Base-by-base conservation (phyloP, 2,113 vertebrate genomes). In the Platichthys stellatus region DNA sequence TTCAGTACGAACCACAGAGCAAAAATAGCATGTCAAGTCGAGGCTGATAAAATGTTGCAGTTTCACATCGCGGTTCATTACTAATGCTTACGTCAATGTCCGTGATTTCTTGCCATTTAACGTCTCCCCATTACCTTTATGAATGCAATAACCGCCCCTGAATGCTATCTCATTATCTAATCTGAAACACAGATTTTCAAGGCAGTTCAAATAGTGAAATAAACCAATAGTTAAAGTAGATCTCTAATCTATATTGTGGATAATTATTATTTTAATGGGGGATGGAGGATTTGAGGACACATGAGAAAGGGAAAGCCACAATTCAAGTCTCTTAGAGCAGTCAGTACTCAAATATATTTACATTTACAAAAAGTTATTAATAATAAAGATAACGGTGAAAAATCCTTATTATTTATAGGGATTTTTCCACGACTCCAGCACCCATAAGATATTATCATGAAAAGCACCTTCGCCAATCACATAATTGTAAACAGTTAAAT, bases 11-110 rank as follows among this genome's bases (percentile, higher is more conserved):
- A 65, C 56, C 35, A 57, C n/a, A 58, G 71, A 70, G 78, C 62
- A 78, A 79, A 90, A 77, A 88, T 70, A 81, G 56, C 35, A 74
- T 72, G 57, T 70, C 26, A 66, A 82, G 61, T 61, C 20, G 49
- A 65, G 57, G 49, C 72, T 72, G 43, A 45, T 70, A 43, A 60
- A 38, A 62, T 74, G 31, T 76, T 70, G 59, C 54, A 71, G 81
- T 74, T 83, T 80, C n/a, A 57, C 40, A 84, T 78, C 68, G 57
- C 64, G 68, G 45, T 79, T 88, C 78, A 71, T 89, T 85, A 83
- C 76, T 38, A 82, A 69, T 56, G 59, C 71, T 81, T 54, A 86
- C 78, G 81, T 89, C 83, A 85, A 74, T 80, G 85, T 86, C 84
- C 74, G 7, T 69, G 80, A 86, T 76, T 82, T 82, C 59, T 85